Conservation (phyloP, 2,797 vertebrate genomes). For the Manis javanica region DNA sequence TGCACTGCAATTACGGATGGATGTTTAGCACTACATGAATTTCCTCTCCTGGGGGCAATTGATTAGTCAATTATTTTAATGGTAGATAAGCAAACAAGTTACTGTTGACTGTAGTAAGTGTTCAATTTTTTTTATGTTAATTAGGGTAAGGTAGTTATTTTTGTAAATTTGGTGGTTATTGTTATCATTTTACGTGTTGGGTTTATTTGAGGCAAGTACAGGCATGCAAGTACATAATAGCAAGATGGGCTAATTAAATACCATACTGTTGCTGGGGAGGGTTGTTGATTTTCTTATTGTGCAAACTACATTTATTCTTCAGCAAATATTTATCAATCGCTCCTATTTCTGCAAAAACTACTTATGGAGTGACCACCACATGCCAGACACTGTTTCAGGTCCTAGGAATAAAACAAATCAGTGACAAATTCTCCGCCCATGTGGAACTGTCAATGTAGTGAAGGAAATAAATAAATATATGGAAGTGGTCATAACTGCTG, state of each 20-base stretch:
- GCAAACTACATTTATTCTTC: constrained; percentile 44
- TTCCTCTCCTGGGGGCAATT: background rate
- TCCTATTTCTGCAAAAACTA: constrained; percentile 23
- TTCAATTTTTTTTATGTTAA: background rate
- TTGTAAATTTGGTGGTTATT: constrained; percentile 6
- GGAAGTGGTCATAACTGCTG: background rate
- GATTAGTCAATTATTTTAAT: background rate
- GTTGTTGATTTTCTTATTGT: constrained; percentile 19
- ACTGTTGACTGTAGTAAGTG: background rate
- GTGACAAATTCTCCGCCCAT: background rate
- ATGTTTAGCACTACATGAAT: background rate
- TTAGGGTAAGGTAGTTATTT: constrained; percentile 22
- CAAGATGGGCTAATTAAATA: constrained; percentile 42
- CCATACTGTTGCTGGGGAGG: background rate
- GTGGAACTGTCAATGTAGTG: background rate
- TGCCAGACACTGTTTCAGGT: background rate
- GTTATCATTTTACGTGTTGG: background rate
- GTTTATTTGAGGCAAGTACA: constrained; percentile 44
- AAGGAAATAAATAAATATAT: background rate
- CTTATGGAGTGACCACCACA: background rate
- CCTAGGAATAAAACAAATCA: background rate
- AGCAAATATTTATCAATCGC: constrained; percentile 51
- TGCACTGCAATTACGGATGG: background rate
- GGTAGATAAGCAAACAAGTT: background rate
- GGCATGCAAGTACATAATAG: background rate